Conservation (phyloP, 2,888 invertebrate genomes). For the Hypena proboscidalis region DNA sequence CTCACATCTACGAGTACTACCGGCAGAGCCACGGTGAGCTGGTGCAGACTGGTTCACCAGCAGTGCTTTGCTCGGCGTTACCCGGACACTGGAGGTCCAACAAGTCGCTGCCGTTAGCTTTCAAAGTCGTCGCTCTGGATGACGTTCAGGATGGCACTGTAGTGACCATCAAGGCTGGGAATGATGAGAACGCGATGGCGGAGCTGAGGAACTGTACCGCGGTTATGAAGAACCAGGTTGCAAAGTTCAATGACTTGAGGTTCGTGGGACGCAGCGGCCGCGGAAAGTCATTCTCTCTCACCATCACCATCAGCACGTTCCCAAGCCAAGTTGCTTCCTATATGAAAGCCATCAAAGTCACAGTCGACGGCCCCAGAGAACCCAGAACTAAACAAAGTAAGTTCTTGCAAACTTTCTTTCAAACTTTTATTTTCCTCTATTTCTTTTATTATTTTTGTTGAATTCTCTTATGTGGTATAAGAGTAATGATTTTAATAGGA, state of each 20-base stretch:
- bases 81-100: constrained; percentile 99
- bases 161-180: constrained; percentile 97
- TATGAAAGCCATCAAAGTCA: constrained; percentile 99
- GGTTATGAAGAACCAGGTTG: constrained; percentile 98
- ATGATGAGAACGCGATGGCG: constrained; percentile 98
- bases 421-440: constrained; percentile 10
- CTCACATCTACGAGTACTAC: constrained; percentile 91
- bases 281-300: constrained; percentile 97
- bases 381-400: constrained; percentile 98
- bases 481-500: no score
- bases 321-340: constrained; percentile 95
- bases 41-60: constrained; percentile 97
- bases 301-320: constrained; percentile 94
- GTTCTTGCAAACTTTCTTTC: constrained; percentile 65
- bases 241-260: constrained; percentile 98
- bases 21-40: constrained; percentile 97
- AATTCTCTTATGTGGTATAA: no score
- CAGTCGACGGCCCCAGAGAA: constrained; percentile 99
- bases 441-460: background rate
- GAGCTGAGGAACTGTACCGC: constrained; percentile 97
- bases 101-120: constrained; percentile 98
- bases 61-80: constrained; percentile 96
- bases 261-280: constrained; percentile 99
- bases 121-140: constrained; percentile 97
- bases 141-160: constrained; percentile 97